A percentile compares a stretch with the other conserved stretches of the same genome.
phyloP scores from a whole-genome alignment of 2,113 vertebrate species.

The Seriola rivoliana region DNA sequence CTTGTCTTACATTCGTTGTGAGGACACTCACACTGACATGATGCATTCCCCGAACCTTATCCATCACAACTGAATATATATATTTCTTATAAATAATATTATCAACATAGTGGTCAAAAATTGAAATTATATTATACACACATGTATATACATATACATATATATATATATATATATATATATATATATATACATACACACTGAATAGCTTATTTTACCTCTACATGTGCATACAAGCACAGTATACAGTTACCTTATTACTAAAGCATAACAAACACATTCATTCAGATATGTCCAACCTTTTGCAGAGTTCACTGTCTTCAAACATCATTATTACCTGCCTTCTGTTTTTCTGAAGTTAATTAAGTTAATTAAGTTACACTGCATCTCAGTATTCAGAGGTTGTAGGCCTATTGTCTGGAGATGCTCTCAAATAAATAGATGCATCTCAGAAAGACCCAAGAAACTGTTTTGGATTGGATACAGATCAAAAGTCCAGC shows the following conservation, averaged over 20 bases:
- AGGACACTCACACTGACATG: too few species aligned
- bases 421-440: constrained; percentile 34
- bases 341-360: neutral
- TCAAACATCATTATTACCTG: constrained; percentile 28
- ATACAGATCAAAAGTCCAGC: constrained; percentile 42
- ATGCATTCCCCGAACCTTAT: too few species aligned
- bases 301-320: neutral
- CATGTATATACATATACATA: neutral
- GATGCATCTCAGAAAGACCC: constrained; percentile 26
- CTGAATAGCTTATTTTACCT: too few species aligned
- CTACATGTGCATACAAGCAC: neutral
- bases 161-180: neutral
- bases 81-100: too few species aligned
- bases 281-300: neutral
- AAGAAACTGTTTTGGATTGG: neutral
- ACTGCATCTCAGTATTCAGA: neutral
- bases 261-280: neutral
- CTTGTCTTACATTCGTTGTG: too few species aligned
- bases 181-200: neutral
- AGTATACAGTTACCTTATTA: neutral
- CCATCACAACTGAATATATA: too few species aligned
- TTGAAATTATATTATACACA: too few species aligned
- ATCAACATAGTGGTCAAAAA: too few species aligned
- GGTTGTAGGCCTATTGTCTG: constrained; percentile 3
- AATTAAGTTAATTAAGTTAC: neutral